Evolutionary conservation across 1,140 invertebrate genomes (phyloP).

Genomic region (Drosophila teissieri): DNA sequence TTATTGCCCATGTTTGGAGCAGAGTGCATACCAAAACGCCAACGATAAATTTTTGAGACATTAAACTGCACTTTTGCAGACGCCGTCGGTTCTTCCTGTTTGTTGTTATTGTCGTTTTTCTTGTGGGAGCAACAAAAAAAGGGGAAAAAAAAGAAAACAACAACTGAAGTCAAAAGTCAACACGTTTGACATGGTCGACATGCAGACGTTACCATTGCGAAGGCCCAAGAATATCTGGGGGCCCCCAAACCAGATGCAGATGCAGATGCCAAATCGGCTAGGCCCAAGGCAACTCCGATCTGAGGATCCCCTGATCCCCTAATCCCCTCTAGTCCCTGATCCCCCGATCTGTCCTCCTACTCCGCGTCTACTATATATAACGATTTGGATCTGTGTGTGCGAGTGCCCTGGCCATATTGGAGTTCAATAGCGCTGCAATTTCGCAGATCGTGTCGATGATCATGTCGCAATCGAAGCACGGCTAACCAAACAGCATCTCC

Average conservation of each 20-base stretch:
- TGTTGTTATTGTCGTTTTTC: constrained; percentile 1
- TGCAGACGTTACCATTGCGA: constrained; percentile 75
- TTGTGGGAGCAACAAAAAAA: constrained; percentile 15
- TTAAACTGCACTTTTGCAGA: constrained; percentile 80
- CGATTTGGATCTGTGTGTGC: constrained; percentile 5
- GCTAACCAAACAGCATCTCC: constrained; percentile 21
- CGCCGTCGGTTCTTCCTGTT: constrained; percentile 34
- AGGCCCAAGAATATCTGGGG: constrained; percentile 51
- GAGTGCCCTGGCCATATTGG: constrained; percentile 54
- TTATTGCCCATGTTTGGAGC: constrained; percentile 74
- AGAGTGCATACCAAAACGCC: constrained; percentile 75
- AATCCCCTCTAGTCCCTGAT: background rate
- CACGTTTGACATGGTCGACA: constrained; percentile 80
- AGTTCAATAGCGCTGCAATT: constrained; percentile 75
- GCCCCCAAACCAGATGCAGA: constrained; percentile 8
- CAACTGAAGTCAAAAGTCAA: constrained; percentile 76
- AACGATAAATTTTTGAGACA: constrained; percentile 82
- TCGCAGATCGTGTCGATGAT: constrained; percentile 80
- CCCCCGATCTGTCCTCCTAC: background rate
- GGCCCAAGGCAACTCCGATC: constrained; percentile 11
- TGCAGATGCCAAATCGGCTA: constrained; percentile 27
- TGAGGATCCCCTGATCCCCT: background rate
- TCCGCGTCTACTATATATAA: background rate
- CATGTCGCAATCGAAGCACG: constrained; percentile 73
- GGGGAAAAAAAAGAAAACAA: constrained; percentile 14